Evolutionary conservation across 2,113 vertebrate genomes (phyloP).

Genomic region (Axis porcinus): DNA sequence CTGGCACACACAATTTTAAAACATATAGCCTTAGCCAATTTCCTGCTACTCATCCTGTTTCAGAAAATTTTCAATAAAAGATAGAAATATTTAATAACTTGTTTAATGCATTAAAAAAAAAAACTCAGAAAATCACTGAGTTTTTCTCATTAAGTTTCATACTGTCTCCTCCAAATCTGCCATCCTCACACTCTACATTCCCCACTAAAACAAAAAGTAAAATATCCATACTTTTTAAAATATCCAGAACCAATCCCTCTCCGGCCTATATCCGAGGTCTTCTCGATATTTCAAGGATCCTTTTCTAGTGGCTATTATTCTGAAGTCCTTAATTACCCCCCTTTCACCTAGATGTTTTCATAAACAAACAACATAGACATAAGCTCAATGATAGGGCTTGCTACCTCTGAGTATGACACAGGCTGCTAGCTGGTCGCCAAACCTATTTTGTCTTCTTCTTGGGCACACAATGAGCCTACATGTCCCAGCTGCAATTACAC

Average conservation of each 20-base stretch:
- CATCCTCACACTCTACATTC: background rate
- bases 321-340: background rate
- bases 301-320: background rate
- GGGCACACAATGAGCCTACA: background rate
- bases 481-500: background rate
- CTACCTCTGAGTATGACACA: background rate
- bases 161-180: background rate
- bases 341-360: background rate
- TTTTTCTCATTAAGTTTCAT: background rate
- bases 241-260: background rate
- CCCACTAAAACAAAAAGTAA: background rate
- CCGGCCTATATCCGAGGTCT: background rate
- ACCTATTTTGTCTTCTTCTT: background rate
- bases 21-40: background rate
- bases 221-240: background rate
- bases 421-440: background rate
- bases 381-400: background rate
- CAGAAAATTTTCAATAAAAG: background rate
- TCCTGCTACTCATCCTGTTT: background rate
- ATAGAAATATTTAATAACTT: background rate
- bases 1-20: background rate
- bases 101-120: background rate
- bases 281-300: background rate
- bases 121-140: background rate
- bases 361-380: background rate